Evolutionary conservation across 2,888 invertebrate genomes (phyloP), one percentile per base, ranked within the genome.

Genomic region (Latheticus oryzae): DNA sequence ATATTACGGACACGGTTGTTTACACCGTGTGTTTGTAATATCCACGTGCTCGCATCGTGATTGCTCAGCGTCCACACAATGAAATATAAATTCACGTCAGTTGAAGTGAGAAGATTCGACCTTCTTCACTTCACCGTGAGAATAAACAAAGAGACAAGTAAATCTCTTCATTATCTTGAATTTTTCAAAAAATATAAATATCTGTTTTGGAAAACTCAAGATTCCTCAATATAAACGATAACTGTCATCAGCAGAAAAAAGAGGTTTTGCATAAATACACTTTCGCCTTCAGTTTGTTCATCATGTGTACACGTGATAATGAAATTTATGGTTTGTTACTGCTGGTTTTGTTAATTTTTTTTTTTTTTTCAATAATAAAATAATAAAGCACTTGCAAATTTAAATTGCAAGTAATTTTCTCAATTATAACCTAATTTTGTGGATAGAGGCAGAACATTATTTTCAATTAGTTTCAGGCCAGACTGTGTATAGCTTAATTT

Each of bases 1-100:
- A 75, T 43, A 62, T 58, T 62, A 66, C 62, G 58, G 62, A 58
- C 58, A 51, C 61, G 53, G 60, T 66, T 66, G 66, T 66, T 66
- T 66, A 66, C 66, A 62, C 50, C 37, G 40, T 61, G 53, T 55
- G 59, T 57, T 58, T 61, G 54, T 52, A 51, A 43, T 58, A 21
- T 51, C 23, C 65, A 64, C 62, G 66, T 53, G 63, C 47, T 45
- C 8, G 13, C 8, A 8, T 43, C 64, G 66, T 64, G 64, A 63
- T 59, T 55, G 38, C 23, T 8, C 8, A 21, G 37, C n/a, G 16
- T 19, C 16, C 17, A 23, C 56, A 45, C 47, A 58, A 47, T 37
- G 53, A 38, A 59, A 59, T 55, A 19, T 45, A 38, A 19, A 38
- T 21, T n/a, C 52, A 52, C 47, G 51, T 52, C 58, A 19, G 23